Evolutionary conservation across 2,888 invertebrate species (phyloP), one percentile per base, ranked within the genome.

Genomic region (Meliscaeva auricollis): DNA sequence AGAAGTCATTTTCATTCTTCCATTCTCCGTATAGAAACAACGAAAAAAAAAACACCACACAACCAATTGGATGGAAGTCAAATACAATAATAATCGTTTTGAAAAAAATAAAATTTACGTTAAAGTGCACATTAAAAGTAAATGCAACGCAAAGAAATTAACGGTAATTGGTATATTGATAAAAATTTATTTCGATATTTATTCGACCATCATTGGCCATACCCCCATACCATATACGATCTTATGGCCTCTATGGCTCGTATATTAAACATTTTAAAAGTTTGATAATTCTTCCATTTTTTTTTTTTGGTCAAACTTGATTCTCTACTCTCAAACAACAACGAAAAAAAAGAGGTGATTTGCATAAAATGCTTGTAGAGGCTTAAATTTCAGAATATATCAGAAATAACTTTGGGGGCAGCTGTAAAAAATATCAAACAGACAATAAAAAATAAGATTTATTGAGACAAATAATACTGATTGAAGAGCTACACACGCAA

Each of bases 371-470:
- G 9, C 20, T n/a, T 32, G 22, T 7, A 2, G 15, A 32, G 17
- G 41, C 30, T 70, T 48, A 41, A 64, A 15, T 77, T 74, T 74
- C 54, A 77, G 66, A 44, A 20, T 20, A 58, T 32, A 17, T 46
- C 44, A 17, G 44, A 20, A 13, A 64, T 52, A 20, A 46, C 48
- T 52, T 48, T 68, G 30, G n/a, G 22, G 38, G 56, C 70, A 46
- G 69, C 56, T 75, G 64, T 46, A 64, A 64, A 69, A 79, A 64
- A 79, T 70, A 66, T 48, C 62, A 50, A 60, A 76, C 38, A 73
- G 72, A 64, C 35, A 48, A 76, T 85, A 85, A 85, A 85, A 77
- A 80, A 73, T 85, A 73, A 77, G 85, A 85, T 85, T 85, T 81
- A 81, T 85, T 77, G 50, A 54, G 72, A 77, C 81, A 73, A 72